Conservation (phyloP, 2,797 vertebrate species). For the Microctenopoma lineatum region DNA sequence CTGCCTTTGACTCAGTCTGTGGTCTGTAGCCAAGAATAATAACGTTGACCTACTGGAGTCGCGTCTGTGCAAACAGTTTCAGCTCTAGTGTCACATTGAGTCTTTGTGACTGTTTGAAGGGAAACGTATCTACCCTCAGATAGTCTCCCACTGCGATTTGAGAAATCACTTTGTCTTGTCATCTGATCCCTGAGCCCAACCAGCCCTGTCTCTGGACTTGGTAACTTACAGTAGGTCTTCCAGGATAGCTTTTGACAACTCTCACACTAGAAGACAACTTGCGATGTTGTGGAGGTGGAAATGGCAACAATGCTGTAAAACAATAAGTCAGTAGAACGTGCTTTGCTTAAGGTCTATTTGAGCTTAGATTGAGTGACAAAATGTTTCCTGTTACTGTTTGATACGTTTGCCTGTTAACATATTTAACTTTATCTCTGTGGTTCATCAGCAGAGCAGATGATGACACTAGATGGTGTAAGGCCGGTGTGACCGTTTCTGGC, state of each 20-base stretch:
- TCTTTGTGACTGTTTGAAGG: conserved; percentile 22
- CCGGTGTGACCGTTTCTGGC: background rate
- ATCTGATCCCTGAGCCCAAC: no score
- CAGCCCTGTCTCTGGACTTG: no score
- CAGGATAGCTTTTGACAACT: conserved; percentile 41
- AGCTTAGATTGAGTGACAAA: background rate
- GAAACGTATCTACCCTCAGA: background rate
- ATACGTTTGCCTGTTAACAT: background rate
- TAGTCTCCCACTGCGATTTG: background rate
- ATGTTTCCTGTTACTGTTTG: background rate
- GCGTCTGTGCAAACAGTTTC: conserved; percentile 63
- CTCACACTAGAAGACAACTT: conserved; percentile 5
- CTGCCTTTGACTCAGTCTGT: conserved; percentile 47
- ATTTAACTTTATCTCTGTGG: background rate
- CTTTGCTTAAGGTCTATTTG: conserved; percentile 1
- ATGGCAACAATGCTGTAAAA: conserved; percentile 20
- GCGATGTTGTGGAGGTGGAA: conserved; percentile 33
- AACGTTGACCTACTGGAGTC: conserved; percentile 63
- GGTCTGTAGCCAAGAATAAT: conserved; percentile 70
- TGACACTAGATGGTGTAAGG: background rate
- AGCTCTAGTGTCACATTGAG: conserved; percentile 44
- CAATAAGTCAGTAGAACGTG: conserved; percentile 12
- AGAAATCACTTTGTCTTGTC: conserved; percentile 1
- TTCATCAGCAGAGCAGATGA: background rate
- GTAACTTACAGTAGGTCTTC: conserved; percentile 27